phyloP scores from a whole-genome alignment of 2,797 vertebrate genomes.

The Hippopotamyrus pictus region DNA sequence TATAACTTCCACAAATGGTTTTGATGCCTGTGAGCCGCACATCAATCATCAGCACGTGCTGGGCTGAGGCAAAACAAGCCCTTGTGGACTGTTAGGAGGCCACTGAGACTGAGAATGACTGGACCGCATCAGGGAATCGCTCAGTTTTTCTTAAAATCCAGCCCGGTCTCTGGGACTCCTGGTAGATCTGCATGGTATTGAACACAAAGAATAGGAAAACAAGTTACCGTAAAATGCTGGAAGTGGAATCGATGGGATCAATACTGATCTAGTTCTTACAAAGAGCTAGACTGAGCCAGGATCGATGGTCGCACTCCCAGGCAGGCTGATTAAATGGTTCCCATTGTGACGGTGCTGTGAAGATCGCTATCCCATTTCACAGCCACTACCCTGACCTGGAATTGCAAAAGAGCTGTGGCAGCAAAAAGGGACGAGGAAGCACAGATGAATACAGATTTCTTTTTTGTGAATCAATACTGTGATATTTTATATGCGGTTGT shows the following conservation, averaged over 20 bases:
- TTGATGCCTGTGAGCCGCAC: slow-evolving; percentile 71
- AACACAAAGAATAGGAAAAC: background rate
- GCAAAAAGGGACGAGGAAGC: slow-evolving; percentile 46
- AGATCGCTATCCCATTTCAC: slow-evolving; percentile 48
- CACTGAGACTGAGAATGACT: background rate
- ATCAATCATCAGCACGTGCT: slow-evolving; percentile 56
- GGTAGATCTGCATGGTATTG: background rate
- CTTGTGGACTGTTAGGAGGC: background rate
- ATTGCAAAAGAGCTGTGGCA: slow-evolving; percentile 52
- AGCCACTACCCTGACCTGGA: slow-evolving; percentile 46
- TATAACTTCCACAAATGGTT: slow-evolving; percentile 79
- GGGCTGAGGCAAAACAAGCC: background rate
- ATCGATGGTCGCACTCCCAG: slow-evolving; percentile 57
- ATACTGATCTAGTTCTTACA: slow-evolving; percentile 52
- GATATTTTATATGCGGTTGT: background rate
- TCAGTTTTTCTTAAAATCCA: background rate
- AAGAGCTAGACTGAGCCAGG: slow-evolving; percentile 20
- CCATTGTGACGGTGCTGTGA: slow-evolving; percentile 44
- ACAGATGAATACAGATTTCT: background rate
- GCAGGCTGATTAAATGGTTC: slow-evolving; percentile 53
- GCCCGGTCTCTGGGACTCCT: background rate
- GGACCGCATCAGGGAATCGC: background rate
- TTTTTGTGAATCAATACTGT: background rate
- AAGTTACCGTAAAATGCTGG: background rate
- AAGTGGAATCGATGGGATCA: slow-evolving; percentile 45